A percentile compares a stretch with the other conserved stretches of the same genome.
Conservation (phyloP, 2,113 vertebrate species). For the Siniperca chuatsi region DNA sequence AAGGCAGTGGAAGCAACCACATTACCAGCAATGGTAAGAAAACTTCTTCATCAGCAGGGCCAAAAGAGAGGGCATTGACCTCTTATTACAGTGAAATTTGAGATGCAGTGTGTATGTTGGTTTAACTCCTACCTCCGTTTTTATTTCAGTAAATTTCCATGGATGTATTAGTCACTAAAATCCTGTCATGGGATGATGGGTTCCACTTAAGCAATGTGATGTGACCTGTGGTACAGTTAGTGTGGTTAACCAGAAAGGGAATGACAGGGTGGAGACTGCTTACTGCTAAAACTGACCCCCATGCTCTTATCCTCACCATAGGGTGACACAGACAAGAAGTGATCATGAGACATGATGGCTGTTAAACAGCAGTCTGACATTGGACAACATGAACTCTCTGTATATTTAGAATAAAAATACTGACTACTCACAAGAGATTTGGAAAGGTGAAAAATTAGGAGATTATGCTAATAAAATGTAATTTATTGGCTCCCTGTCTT, state of each 20-base stretch:
- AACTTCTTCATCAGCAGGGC: not conserved
- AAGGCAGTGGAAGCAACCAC: constrained; percentile 48
- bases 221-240: constrained; percentile 15
- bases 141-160: constrained; percentile 5
- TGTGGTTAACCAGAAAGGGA: not conserved
- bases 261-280: not conserved
- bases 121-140: not conserved
- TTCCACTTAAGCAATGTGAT: constrained; percentile 1
- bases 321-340: not conserved
- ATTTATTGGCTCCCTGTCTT: not conserved
- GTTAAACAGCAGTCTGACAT: not conserved
- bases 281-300: not conserved
- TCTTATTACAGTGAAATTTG: not conserved
- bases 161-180: not conserved
- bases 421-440: not conserved
- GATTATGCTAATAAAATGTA: not conserved
- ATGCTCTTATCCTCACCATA: too few relatives aligned
- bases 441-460: not conserved
- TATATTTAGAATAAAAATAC: not conserved
- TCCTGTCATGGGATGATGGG: constrained; percentile 4
- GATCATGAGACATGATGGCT: not conserved
- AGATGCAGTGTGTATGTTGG: not conserved
- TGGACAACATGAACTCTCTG: not conserved
- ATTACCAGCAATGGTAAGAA: constrained; percentile 73
- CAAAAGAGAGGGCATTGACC: not conserved